These are phyloP conservation scores for Cydia strobilella DNA, from an alignment of 1,140 invertebrate genomes.

Conservation along the genomic window DNA sequence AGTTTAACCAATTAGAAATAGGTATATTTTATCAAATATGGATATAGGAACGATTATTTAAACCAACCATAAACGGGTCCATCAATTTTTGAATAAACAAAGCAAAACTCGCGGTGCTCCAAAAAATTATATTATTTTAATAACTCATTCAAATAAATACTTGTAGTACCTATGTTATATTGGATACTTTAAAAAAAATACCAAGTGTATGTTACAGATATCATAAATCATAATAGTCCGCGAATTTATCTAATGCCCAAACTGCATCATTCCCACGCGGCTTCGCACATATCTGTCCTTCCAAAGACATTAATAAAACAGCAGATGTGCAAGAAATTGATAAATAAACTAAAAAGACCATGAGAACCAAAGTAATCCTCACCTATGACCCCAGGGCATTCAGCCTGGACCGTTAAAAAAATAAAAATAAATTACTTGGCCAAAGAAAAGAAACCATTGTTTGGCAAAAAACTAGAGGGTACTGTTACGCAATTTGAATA, in stretches of 20 bases:
- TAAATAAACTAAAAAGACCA: constrained; percentile 61
- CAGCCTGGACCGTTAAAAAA: constrained; percentile 63
- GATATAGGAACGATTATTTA: too few species aligned
- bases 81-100: too few species aligned
- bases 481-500: constrained; percentile 73
- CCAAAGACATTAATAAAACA: constrained; percentile 30
- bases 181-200: neutral
- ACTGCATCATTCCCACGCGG: constrained; percentile 36
- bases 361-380: constrained; percentile 66
- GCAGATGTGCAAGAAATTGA: constrained; percentile 59
- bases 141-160: too few species aligned
- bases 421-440: constrained; percentile 73
- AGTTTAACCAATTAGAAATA: too few species aligned
- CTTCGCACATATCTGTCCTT: constrained; percentile 32
- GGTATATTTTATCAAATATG: too few species aligned
- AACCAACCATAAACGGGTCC: too few species aligned
- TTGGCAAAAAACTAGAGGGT: constrained; percentile 68
- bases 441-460: constrained; percentile 67
- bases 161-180: too few species aligned
- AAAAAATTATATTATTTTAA: too few species aligned
- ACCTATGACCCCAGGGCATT: constrained; percentile 74
- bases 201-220: neutral
- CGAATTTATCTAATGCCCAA: constrained; percentile 45
- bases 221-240: neutral
- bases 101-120: too few species aligned